These are phyloP conservation scores for Anthopleura xanthogrammica DNA, from an alignment of 92 coral and sea anemone genomes.

Conservation along the genomic window DNA sequence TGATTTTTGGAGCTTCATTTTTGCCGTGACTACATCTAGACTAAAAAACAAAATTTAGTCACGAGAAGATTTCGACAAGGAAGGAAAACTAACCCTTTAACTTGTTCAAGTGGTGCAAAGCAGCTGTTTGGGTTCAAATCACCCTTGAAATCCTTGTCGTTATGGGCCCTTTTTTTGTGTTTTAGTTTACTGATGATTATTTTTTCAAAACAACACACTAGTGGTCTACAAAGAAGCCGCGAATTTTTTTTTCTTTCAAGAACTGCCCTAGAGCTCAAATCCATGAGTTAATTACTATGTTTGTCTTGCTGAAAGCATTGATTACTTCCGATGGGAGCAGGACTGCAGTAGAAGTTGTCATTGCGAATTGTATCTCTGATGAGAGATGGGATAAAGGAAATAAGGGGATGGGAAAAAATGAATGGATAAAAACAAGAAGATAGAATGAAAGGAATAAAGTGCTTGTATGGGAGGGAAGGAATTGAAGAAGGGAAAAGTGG, in stretches of 20 bases:
- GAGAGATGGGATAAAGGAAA: background rate
- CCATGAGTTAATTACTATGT: background rate
- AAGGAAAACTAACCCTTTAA: background rate
- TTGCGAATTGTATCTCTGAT: background rate
- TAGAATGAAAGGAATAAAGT: no score
- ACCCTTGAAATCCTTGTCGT: background rate
- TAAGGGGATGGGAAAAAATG: background rate
- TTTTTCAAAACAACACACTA: background rate
- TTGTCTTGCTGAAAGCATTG: background rate
- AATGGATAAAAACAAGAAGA: background rate
- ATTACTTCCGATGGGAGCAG: background rate
- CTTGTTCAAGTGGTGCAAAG: background rate
- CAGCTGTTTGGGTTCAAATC: background rate
- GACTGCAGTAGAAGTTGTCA: background rate
- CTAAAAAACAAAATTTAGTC: background rate
- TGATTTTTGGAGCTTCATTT: no score
- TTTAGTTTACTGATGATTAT: background rate
- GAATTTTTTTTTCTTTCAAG: background rate
- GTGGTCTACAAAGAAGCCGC: background rate
- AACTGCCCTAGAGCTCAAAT: background rate
- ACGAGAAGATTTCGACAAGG: background rate
- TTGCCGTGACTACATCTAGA: background rate
- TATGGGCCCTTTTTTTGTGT: background rate
- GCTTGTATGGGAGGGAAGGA: no score
- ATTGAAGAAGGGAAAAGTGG: no score